Conservation (phyloP, 2,797 vertebrate genomes). For the Platalea minor region DNA sequence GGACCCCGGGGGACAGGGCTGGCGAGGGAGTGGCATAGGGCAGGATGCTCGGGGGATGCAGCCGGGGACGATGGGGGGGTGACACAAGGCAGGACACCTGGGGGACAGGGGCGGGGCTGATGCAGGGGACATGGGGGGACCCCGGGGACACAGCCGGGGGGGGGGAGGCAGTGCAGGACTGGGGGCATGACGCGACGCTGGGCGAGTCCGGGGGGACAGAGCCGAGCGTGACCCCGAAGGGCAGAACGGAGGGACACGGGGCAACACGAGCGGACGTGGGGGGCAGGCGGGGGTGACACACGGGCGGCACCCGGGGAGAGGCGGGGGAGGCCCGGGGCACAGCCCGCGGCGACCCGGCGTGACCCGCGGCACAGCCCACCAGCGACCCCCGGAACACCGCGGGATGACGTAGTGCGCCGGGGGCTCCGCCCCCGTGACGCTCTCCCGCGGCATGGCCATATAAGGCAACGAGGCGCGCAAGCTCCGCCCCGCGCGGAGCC, state of each 20-base stretch:
- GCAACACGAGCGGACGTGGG: no score
- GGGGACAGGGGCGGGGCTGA: not conserved
- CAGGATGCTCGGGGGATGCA: no score
- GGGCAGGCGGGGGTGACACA: not conserved
- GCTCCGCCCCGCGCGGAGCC: not conserved
- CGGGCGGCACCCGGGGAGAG: no score
- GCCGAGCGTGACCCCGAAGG: no score
- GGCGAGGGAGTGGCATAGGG: not conserved
- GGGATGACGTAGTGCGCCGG: not conserved
- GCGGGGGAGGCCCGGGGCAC: not conserved
- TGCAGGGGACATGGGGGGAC: not conserved
- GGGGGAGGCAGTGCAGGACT: no score
- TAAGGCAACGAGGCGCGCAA: not conserved
- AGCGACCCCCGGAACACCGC: not conserved
- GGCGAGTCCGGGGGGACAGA: no score
- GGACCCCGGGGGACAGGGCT: not conserved
- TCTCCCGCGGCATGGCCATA: not conserved
- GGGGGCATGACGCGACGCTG: no score
- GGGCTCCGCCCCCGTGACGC: not conserved
- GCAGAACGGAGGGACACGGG: no score
- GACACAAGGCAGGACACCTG: not conserved
- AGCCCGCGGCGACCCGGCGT: not conserved
- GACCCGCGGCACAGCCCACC: not conserved
- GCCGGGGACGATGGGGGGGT: rapidly evolving
- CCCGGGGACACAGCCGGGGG: not conserved